A percentile compares a stretch with the other conserved stretches of the same genome.
Evolutionary conservation across 2,797 vertebrate species (phyloP).

Genomic region (Bryconaethiops microstoma): DNA sequence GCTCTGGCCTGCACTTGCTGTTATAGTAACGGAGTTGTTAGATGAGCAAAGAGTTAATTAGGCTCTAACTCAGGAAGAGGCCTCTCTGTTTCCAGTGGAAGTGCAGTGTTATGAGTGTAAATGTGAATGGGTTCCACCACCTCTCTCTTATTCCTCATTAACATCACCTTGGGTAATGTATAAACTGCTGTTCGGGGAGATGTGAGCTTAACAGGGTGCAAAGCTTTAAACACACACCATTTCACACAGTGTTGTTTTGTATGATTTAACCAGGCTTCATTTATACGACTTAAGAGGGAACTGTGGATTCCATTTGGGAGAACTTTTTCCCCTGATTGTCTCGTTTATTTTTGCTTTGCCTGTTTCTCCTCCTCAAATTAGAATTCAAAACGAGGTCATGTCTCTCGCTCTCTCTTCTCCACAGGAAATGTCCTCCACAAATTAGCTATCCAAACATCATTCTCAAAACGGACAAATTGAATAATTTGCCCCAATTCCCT

Average conservation of each 20-base stretch:
- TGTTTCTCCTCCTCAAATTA: slow-evolving; percentile 52
- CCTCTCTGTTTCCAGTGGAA: neutral
- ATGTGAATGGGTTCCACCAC: neutral
- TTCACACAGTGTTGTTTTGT: slow-evolving; percentile 41
- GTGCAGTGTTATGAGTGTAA: slow-evolving; percentile 7
- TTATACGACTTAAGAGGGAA: slow-evolving; percentile 50
- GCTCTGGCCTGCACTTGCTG: neutral
- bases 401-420: slow-evolving; percentile 57
- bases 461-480: slow-evolving; percentile 70
- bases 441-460: slow-evolving; percentile 68
- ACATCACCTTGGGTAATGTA: slow-evolving; percentile 34
- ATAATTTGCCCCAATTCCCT: slow-evolving; percentile 71
- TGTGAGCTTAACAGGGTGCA: slow-evolving; percentile 48
- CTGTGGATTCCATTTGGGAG: slow-evolving; percentile 47
- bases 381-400: slow-evolving; percentile 53
- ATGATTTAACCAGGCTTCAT: slow-evolving; percentile 47
- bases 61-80: slow-evolving; percentile 7
- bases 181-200: slow-evolving; percentile 39
- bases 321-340: slow-evolving; percentile 45
- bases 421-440: slow-evolving; percentile 67
- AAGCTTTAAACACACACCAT: slow-evolving; percentile 49
- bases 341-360: slow-evolving; percentile 59
- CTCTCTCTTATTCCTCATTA: slow-evolving; percentile 38
- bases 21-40: neutral
- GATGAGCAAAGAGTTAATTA: neutral